These are phyloP conservation scores for Cabera pusaria DNA, from an alignment of 2,888 invertebrate species.

Conservation along the genomic window DNA sequence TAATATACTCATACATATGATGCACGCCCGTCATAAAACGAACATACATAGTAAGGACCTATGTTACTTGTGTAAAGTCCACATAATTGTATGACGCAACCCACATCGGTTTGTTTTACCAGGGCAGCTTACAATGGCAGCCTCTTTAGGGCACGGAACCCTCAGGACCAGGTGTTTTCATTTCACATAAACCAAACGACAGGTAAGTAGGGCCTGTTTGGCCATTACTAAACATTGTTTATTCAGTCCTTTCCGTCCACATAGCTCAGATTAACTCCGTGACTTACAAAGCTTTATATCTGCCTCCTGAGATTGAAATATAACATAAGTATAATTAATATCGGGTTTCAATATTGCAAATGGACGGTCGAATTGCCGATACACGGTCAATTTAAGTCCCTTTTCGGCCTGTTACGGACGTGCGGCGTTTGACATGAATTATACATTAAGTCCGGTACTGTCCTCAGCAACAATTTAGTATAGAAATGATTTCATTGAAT, in stretches of 20 bases:
- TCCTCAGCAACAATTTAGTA: constrained; percentile 46
- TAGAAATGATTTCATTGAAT: constrained; percentile 40
- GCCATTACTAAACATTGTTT: constrained; percentile 53
- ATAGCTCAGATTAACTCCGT: constrained; percentile 35
- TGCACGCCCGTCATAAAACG: constrained; percentile 13
- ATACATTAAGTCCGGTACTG: constrained; percentile 58
- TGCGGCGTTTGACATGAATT: constrained; percentile 63
- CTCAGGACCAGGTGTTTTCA: constrained; percentile 50
- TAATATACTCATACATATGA: constrained; percentile 2
- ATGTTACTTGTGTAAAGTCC: constrained; percentile 15
- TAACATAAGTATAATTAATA: constrained; percentile 49
- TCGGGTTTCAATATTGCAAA: constrained; percentile 51
- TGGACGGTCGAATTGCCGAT: constrained; percentile 56
- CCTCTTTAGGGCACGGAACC: constrained; percentile 20
- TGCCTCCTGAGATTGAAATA: constrained; percentile 30
- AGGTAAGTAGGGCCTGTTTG: constrained; percentile 49
- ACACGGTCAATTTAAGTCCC: constrained; percentile 65
- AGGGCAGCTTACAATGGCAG: constrained; percentile 33
- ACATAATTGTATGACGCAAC: constrained; percentile 23
- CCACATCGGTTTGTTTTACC: constrained; percentile 29
- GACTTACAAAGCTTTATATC: constrained; percentile 28
- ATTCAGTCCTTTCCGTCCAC: constrained; percentile 41
- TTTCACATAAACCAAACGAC: constrained; percentile 47
- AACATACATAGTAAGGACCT: constrained; percentile 6
- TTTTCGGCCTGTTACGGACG: constrained; percentile 56